Evolutionary conservation across 2,797 vertebrate species (phyloP), one percentile per base, ranked within the genome.

Genomic region (Takifugu rubripes): DNA sequence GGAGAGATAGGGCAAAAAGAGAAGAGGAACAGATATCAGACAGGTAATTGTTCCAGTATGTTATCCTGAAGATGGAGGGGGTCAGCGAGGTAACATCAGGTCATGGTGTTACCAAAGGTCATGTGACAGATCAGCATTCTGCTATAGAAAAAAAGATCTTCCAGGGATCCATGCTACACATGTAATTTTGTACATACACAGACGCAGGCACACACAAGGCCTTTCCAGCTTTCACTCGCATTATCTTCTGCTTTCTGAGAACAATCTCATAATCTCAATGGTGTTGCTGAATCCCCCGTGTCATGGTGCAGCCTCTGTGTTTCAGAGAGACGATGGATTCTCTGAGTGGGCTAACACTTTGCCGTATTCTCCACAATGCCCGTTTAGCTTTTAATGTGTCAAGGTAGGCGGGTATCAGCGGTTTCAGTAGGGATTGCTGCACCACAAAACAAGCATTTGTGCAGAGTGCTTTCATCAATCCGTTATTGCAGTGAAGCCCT

Each of bases 331-430:
- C 1, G 25, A 26, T 49, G 53, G 71, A 63, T 50, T 1, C 15
- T n/a, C 52, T 11, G 70, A 70, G 77, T 74, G 54, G 64, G 62
- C 66, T 12, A 56, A 62, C 33, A 2, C 75, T 73, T 72, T 81
- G 66, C 81, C 76, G 59, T 53, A 49, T 66, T 68, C 50, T 14
- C 53, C 53, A 31, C 57, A 49, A 55, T 59, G 56, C 5, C 5
- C 65, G 70, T 63, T 74, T 70, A 17, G 47, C 66, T 56, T 72
- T 80, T 72, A 79, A 73, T 66, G 69, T 60, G 48, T 63, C 42
- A 59, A 67, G 79, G 73, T 66, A 74, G 72, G 76, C 64, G 66
- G 67, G 73, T 67, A 57, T 64, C 51, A 10, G 31, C 16, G 48
- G 66, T 76, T 68, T 70, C 33, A 53, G 16, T 15, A 59, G 57